These are phyloP conservation scores for Ptilonorhynchus violaceus DNA, from an alignment of 2,113 vertebrate species.

Conservation along the genomic window DNA sequence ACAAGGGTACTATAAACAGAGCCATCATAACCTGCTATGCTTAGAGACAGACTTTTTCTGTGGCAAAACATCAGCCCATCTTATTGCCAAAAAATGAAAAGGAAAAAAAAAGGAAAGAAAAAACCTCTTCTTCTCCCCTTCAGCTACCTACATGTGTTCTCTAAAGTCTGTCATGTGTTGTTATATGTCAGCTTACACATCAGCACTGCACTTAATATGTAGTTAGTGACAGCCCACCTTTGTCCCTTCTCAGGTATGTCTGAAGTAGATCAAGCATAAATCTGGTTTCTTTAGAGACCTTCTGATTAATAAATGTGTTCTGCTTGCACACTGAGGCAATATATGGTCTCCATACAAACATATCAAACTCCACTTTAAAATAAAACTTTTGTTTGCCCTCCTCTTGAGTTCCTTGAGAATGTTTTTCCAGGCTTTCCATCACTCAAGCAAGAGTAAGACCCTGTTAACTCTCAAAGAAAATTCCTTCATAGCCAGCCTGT, in stretches of 20 bases:
- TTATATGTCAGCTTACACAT: neutral
- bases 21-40: neutral
- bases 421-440: neutral
- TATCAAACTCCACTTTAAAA: neutral
- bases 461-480: neutral
- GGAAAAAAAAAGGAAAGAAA: neutral
- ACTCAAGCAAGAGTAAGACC: neutral
- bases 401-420: neutral
- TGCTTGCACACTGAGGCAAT: neutral
- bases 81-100: neutral
- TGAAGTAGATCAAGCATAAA: neutral
- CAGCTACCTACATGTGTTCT: neutral
- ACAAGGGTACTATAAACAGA: slow-evolving; percentile 20
- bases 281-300: neutral
- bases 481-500: neutral
- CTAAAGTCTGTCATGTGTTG: neutral
- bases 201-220: neutral
- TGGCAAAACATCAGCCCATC: neutral
- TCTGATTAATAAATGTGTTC: neutral
- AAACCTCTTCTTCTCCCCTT: neutral
- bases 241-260: neutral
- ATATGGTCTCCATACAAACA: neutral
- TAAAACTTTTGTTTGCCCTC: neutral
- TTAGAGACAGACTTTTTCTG: neutral
- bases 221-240: neutral